A percentile compares a stretch with the other conserved stretches of the same genome.
phyloP scores from a whole-genome alignment of 2,113 vertebrate genomes.

The Paramisgurnus dabryanus region DNA sequence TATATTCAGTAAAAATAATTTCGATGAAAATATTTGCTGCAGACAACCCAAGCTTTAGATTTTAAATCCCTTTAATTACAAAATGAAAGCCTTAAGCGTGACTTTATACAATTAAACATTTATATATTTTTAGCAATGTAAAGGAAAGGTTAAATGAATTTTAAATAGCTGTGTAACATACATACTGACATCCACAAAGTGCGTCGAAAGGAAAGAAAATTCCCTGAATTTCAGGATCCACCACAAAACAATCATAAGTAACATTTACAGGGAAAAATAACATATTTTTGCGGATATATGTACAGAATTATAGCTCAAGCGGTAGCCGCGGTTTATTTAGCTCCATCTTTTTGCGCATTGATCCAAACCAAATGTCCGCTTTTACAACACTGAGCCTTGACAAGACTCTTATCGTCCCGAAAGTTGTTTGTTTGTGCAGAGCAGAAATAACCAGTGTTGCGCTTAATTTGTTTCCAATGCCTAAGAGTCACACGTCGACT shows the following conservation, averaged over 20 bases:
- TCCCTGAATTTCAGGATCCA: constrained; percentile 98
- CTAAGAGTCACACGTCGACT: not conserved
- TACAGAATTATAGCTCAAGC: constrained; percentile 85
- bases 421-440: constrained; percentile 12
- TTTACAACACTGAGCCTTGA: constrained; percentile 45
- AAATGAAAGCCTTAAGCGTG: constrained; percentile 98
- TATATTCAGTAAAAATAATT: constrained; percentile 27
- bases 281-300: constrained; percentile 83
- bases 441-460: constrained; percentile 7
- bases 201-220: constrained; percentile 92
- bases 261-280: constrained; percentile 91
- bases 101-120: constrained; percentile 99
- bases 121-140: constrained; percentile 93
- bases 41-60: constrained; percentile 68
- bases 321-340: constrained; percentile 70
- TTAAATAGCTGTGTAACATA: constrained; percentile 98
- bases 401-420: constrained; percentile 25
- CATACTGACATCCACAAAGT: constrained; percentile 99
- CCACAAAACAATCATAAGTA: constrained; percentile 86
- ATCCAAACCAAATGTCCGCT: constrained; percentile 54
- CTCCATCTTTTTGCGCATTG: constrained; percentile 58
- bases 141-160: constrained; percentile 92
- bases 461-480: constrained; percentile 23
- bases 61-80: constrained; percentile 97
- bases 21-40: constrained; percentile 58